Evolutionary conservation across 2,888 invertebrate species (phyloP).

Genomic region (Lobophora halterata): DNA sequence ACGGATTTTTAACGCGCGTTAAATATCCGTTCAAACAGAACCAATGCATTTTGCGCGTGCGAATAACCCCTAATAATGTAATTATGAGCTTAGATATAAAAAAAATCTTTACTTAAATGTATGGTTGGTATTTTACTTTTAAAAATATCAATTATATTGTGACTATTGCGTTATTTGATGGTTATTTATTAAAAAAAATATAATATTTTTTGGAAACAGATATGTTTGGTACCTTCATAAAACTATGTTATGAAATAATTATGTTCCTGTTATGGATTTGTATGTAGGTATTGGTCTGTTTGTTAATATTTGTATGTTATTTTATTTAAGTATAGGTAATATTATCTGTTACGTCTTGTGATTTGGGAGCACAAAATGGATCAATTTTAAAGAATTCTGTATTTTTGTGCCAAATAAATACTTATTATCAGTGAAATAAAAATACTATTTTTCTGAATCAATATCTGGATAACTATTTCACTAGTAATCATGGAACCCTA

Average conservation of each 20-base stretch:
- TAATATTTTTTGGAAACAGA: slow-evolving; percentile 1
- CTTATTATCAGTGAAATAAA: slow-evolving; percentile 16
- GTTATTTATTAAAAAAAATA: neutral
- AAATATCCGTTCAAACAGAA: too few relatives aligned
- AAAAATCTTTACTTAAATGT: slow-evolving; percentile 40
- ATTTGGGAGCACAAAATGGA: slow-evolving; percentile 62
- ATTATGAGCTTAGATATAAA: slow-evolving; percentile 55
- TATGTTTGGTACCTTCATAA: neutral
- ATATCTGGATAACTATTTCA: too few relatives aligned
- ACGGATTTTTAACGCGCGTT: too few relatives aligned
- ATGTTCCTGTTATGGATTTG: slow-evolving; percentile 73
- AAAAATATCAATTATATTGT: too few relatives aligned
- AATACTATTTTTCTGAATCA: too few relatives aligned
- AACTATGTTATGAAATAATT: slow-evolving; percentile 26
- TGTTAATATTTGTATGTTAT: slow-evolving; percentile 43
- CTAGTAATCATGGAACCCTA: too few relatives aligned
- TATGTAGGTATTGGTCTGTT: slow-evolving; percentile 46
- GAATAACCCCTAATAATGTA: too few relatives aligned
- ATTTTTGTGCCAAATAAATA: slow-evolving; percentile 47
- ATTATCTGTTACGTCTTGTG: slow-evolving; percentile 27
- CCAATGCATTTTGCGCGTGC: too few relatives aligned
- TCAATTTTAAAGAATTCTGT: slow-evolving; percentile 44
- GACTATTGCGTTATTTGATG: too few relatives aligned
- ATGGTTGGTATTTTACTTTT: too few relatives aligned
- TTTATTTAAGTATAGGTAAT: slow-evolving; percentile 16